A percentile compares a stretch with the other conserved stretches of the same genome.
phyloP scores from a whole-genome alignment of 2,888 invertebrate genomes.

The Odontocerum albicorne region DNA sequence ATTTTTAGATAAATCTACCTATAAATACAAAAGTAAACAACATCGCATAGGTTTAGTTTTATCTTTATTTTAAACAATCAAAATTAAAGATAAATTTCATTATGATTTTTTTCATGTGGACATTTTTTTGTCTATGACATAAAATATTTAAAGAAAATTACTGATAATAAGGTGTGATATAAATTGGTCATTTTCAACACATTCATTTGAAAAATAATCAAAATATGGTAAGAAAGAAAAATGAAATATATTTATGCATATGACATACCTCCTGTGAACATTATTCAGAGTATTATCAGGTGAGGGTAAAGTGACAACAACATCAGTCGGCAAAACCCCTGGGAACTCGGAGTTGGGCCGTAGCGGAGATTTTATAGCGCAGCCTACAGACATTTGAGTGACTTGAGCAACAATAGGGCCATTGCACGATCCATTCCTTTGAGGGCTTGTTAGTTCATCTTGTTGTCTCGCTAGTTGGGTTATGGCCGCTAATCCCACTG shows the following conservation, averaged over 20 bases:
- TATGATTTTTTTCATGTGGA: too few relatives aligned
- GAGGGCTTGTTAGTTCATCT: constrained; percentile 53
- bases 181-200: too few relatives aligned
- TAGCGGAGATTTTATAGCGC: constrained; percentile 39
- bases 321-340: constrained; percentile 55
- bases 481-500: constrained; percentile 77
- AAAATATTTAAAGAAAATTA: neutral
- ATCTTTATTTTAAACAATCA: too few relatives aligned
- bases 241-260: neutral
- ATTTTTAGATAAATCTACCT: too few relatives aligned
- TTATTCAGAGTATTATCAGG: constrained; percentile 40
- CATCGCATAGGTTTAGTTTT: too few relatives aligned
- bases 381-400: constrained; percentile 29
- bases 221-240: constrained; percentile 26
- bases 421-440: constrained; percentile 40
- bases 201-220: neutral
- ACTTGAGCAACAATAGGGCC: constrained; percentile 18
- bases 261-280: constrained; percentile 34
- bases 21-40: too few relatives aligned
- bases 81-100: too few relatives aligned
- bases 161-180: neutral
- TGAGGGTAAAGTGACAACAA: constrained; percentile 53
- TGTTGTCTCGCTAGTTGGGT: constrained; percentile 71
- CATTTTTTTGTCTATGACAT: neutral
- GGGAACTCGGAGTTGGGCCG: constrained; percentile 49